Evolutionary conservation across 2,888 invertebrate species (phyloP), one percentile per base, ranked within the genome.

Genomic region (Cynaeus angustus): DNA sequence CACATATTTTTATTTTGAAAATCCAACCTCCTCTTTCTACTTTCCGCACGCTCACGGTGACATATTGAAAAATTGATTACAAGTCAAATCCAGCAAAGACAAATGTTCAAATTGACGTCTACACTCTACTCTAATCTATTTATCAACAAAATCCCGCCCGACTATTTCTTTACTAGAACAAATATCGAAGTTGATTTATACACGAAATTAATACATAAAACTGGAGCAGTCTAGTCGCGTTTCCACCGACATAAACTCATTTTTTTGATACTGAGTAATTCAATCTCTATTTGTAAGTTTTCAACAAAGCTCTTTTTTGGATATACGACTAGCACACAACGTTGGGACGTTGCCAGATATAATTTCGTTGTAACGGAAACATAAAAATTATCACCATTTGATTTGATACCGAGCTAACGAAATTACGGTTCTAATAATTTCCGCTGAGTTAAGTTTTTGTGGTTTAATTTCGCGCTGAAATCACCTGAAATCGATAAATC

Each of bases 351-450:
- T 16, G 56, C 56, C 56, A 56, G 41, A 56, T 41, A 41, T 43
- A 56, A 56, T 56, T 56, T 43, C 12, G 12, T 3, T 37, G 10
- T 2, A 53, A 21, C 56, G 56, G 43, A 43, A 56, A 26, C 16
- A 21, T 21, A 56, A 56, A 43, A 56, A 43, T 56, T 56, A 56
- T 56, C 43, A 56, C 12, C 38, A 52, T 55, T 55, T 55, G 55
- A 52, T 55, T 55, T 55, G 55, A 55, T 41, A 55, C 10, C 37
- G 16, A 21, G 38, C 33, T 52, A n/a, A 28, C 12, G 30, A 30
- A 30, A 33, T 2, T 33, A 6, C 33, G 33, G 2, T 7, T n/a
- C 33, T 2, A 52, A 30, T 52, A 13, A 52, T 52, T 30, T 14
- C 14, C 1, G 12, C 13, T 12, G 14, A 8, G n/a, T 21, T n/a